These are phyloP conservation scores for Boleophthalmus pectinirostris DNA, from an alignment of 2,113 vertebrate species.

Conservation along the genomic window DNA sequence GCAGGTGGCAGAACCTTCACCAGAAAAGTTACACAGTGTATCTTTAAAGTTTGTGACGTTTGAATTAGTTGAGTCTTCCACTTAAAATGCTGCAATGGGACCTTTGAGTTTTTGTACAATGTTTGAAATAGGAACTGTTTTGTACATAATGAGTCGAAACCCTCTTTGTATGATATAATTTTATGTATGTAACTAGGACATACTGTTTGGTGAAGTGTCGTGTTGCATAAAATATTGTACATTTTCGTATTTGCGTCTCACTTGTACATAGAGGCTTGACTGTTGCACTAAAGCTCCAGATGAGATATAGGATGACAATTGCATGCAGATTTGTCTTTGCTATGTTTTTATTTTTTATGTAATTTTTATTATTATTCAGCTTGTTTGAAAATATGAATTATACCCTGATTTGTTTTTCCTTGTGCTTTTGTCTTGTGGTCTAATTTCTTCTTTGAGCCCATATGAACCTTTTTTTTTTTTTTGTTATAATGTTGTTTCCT, in stretches of 20 bases:
- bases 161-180: constrained; percentile 19
- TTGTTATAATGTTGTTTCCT: too few relatives aligned
- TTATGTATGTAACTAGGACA: constrained; percentile 16
- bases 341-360: neutral
- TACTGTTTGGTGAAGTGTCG: constrained; percentile 29
- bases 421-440: neutral
- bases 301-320: constrained; percentile 5
- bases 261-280: constrained; percentile 14
- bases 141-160: constrained; percentile 21
- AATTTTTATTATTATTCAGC: neutral
- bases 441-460: neutral
- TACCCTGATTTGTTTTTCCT: neutral
- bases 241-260: neutral
- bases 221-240: neutral
- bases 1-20: neutral
- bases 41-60: neutral
- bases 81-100: constrained; percentile 36
- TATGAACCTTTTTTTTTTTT: too few relatives aligned
- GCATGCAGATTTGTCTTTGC: constrained; percentile 43
- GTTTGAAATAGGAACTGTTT: constrained; percentile 28
- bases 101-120: constrained; percentile 26
- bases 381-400: neutral
- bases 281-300: constrained; percentile 8
- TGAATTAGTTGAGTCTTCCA: constrained; percentile 57
- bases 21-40: neutral